Base-by-base conservation (phyloP, 2,888 invertebrate species). In the Notodonta ziczac region DNA sequence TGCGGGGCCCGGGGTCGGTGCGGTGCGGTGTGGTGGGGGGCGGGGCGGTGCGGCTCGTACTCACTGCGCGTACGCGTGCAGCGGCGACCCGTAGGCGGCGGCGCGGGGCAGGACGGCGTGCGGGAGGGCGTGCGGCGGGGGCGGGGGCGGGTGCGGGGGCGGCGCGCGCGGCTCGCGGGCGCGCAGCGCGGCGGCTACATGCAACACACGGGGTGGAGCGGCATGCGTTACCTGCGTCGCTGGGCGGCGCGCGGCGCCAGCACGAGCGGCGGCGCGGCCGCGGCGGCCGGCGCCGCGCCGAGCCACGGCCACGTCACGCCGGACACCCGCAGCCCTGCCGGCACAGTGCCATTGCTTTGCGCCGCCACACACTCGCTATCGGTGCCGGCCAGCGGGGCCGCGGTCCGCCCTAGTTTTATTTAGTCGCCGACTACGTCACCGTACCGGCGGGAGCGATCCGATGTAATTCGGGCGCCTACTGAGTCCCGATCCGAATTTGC, bases 41-140 rank as follows among this genome's bases (percentile, higher is more conserved):
- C 24, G 60, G 56, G 10, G 61, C 16, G 13, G 55, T 65, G 72
- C 32, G 71, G 75, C 63, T 70, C 87, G 88, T 96, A 97, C 97
- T 97, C 96, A 97, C 97, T 97, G 97, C 91, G 98, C 96, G 94
- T 97, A 98, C 86, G 98, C 97, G 95, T 97, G 97, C 92, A 97
- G 94, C 88, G 97, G 96, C 87, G 96, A 95, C 82, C 96, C 96
- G 85, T 94, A 95, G 86, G 96, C 96, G 77, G 96, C 95, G 69
- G 96, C 95, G 97, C 97, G 84, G 81, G 85, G 86, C 86, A 86
- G 90, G 96, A 96, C 94, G 96, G 97, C 97, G 94, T 97, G 97
- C 86, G 96, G 93, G 82, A 96, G 94, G 67, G 85, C 96, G 96
- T 83, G 95, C 94, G 80, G 95, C 94, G 80, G 95, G 94, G 73